phyloP scores from a whole-genome alignment of 2,888 invertebrate species.

The Amphipyra berbera region DNA sequence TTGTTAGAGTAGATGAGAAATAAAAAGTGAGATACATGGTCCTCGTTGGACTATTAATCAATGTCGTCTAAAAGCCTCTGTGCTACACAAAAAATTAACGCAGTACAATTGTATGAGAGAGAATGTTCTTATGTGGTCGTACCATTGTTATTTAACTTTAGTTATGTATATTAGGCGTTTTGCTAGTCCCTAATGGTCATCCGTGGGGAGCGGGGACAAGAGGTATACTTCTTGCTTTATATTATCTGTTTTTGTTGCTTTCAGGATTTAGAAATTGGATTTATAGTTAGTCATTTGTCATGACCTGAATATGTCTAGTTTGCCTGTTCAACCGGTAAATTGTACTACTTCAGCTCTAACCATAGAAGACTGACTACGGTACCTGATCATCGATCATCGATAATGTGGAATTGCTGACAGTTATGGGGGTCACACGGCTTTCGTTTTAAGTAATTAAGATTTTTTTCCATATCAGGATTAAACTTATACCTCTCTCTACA shows the following conservation, averaged over 20 bases:
- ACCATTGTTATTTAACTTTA: constrained; percentile 53
- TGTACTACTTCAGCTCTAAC: background rate
- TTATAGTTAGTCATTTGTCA: constrained; percentile 34
- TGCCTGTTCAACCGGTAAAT: background rate
- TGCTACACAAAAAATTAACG: constrained; percentile 78
- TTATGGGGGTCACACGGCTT: no score
- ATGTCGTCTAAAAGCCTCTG: constrained; percentile 82
- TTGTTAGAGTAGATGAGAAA: constrained; percentile 55
- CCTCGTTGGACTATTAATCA: constrained; percentile 82
- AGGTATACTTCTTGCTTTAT: constrained; percentile 38
- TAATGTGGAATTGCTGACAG: no score
- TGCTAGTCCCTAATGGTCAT: constrained; percentile 56
- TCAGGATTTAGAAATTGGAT: constrained; percentile 34
- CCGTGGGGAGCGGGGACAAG: constrained; percentile 25
- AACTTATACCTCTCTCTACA: no score
- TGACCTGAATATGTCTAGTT: background rate
- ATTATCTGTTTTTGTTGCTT: constrained; percentile 19
- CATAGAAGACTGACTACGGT: no score
- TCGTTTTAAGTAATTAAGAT: no score
- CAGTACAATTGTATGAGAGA: constrained; percentile 62
- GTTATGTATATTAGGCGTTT: constrained; percentile 58
- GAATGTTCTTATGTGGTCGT: constrained; percentile 52
- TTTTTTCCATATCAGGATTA: no score
- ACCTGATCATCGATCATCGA: no score
- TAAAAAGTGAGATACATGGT: constrained; percentile 75